Evolutionary conservation across 2,797 vertebrate genomes (phyloP).

Genomic region (Phalanger gymnotis): DNA sequence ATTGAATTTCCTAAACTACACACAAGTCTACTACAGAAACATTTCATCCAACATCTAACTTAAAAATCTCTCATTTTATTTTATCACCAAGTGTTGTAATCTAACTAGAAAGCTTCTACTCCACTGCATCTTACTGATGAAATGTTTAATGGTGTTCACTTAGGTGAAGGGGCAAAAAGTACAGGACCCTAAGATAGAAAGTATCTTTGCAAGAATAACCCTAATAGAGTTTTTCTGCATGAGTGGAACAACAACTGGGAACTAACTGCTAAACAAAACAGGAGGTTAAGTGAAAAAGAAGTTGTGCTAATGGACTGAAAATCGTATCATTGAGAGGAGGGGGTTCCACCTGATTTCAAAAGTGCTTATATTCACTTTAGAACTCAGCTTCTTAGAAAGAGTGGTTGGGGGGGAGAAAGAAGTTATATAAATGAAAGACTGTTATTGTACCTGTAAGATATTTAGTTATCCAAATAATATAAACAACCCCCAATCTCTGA

Average conservation of each 20-base stretch:
- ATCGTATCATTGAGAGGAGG: background rate
- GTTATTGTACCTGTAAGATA: background rate
- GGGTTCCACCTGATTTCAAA: background rate
- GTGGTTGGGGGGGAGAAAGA: background rate
- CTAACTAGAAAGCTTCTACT: conserved; percentile 31
- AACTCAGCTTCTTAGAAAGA: conserved; percentile 16
- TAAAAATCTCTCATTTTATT: background rate
- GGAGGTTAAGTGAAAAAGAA: conserved; percentile 75
- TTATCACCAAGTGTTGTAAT: background rate
- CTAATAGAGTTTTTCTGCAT: conserved; percentile 76
- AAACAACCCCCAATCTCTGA: background rate
- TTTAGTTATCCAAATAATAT: background rate
- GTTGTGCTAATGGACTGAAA: conserved; percentile 45
- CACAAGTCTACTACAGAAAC: background rate
- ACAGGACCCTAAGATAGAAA: conserved; percentile 18
- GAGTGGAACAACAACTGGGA: conserved; percentile 56
- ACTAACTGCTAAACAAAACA: conserved; percentile 78
- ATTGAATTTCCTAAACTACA: conserved; percentile 53
- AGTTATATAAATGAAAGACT: conserved; percentile 20
- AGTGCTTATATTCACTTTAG: background rate
- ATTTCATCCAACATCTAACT: conserved; percentile 3
- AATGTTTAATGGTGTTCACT: conserved; percentile 63
- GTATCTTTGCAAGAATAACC: conserved; percentile 76
- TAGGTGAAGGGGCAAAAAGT: conserved; percentile 54
- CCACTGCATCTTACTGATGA: conserved; percentile 34